Base-by-base conservation (phyloP, 2,113 vertebrate genomes). In the Camelus bactrianus region DNA sequence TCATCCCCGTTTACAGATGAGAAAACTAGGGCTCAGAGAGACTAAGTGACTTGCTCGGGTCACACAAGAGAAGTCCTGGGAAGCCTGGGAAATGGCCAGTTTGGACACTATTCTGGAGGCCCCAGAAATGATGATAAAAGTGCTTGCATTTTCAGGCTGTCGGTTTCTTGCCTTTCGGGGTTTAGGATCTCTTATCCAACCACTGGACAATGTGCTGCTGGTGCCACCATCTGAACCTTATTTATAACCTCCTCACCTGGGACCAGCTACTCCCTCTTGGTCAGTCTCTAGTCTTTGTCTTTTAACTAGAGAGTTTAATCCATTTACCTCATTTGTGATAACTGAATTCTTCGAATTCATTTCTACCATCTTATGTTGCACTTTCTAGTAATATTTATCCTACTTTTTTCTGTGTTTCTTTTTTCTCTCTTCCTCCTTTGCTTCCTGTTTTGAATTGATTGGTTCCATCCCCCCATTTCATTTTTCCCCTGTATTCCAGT, bases 281-380 rank as follows among this genome's bases (percentile, higher is more conserved):
- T 20, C 20, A 77, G 24, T 0, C 12, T 67, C 30, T 42, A 69
- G 11, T 62, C 42, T 77, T 85, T 93, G n/a, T 77, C 50, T 85
- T 93, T 86, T 81, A 89, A 81, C 26, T 81, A 69, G 65, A 89
- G 14, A 72, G 8, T 87, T 95, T 88, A 81, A 28, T 56, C 26
- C 16, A 73, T 65, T 96, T 79, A 86, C 10, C 42, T 62, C 35
- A 86, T 77, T 89, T 75, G 24, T 91, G 60, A 50, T 82, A 72
- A 88, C 4, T 56, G 22, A 73, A 79, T 26, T 73, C 54, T 46
- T 70, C 58, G 38, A 52, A 80, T 92, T 94, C 32, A 82, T 72
- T 56, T 85, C 19, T 85, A 50, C 26, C n/a, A 60, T 93, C 64
- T 90, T 84, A 32, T 58, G 75, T 84, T 90, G 9, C 60, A 90